phyloP scores from a whole-genome alignment of 2,113 vertebrate genomes.

The Seriola aureovittata region DNA sequence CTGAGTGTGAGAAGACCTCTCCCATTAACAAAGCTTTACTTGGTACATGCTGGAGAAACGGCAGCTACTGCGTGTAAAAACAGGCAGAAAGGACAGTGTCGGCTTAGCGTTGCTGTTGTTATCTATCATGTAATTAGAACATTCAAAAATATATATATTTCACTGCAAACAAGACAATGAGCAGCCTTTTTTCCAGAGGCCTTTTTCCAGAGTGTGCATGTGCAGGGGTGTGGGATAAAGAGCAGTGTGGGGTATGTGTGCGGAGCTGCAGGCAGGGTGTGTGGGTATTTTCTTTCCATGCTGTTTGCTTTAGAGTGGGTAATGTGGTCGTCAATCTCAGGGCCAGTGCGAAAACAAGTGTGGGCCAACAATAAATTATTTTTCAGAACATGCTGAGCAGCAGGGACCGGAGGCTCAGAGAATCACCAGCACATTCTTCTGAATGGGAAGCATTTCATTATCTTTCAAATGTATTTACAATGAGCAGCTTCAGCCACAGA shows the following conservation, averaged over 20 bases:
- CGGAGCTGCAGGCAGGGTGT: conserved; percentile 23
- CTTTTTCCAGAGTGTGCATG: conserved; percentile 8
- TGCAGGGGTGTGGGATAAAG: conserved; percentile 23
- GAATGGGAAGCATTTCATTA: conserved; percentile 26
- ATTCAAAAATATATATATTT: too few relatives aligned
- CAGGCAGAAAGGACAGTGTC: background rate
- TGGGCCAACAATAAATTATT: conserved; percentile 33
- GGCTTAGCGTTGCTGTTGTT: too few relatives aligned
- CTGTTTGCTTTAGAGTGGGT: conserved; percentile 46
- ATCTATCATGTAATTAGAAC: too few relatives aligned
- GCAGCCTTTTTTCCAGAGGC: too few relatives aligned
- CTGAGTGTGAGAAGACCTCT: background rate
- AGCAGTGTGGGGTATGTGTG: conserved; percentile 17
- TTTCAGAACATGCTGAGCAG: conserved; percentile 29
- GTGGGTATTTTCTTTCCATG: conserved; percentile 12
- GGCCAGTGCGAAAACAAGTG: conserved; percentile 22
- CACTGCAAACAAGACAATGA: too few relatives aligned
- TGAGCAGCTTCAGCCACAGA: background rate
- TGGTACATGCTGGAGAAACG: background rate
- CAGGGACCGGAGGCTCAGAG: conserved; percentile 9
- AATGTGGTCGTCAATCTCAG: conserved; percentile 45
- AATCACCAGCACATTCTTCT: background rate
- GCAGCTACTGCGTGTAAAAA: background rate
- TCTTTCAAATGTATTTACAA: conserved; percentile 3
- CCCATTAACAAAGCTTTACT: background rate